A percentile compares a stretch with the other conserved stretches of the same genome.
Conservation (phyloP, 2,888 invertebrate genomes). For the Sycophila texana region DNA sequence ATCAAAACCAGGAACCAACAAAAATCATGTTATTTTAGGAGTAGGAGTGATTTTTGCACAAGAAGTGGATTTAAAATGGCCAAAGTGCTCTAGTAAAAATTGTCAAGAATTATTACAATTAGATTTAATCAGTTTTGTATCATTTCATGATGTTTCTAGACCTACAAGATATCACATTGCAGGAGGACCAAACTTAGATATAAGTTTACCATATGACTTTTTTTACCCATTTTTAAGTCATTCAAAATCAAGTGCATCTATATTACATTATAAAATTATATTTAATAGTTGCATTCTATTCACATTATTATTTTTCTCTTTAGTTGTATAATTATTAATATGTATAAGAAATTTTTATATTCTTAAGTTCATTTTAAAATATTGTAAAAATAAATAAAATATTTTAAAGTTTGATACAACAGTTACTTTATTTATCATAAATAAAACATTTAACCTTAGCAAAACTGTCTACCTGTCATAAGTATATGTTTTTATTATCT, state of each 20-base stretch:
- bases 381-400: constrained; percentile 36
- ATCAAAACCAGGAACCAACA: constrained; percentile 64
- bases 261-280: constrained; percentile 1
- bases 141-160: constrained; percentile 76
- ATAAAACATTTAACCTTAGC: constrained; percentile 41
- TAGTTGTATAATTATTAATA: background rate
- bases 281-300: constrained; percentile 19
- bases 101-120: constrained; percentile 64
- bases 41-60: constrained; percentile 67
- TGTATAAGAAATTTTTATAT: background rate
- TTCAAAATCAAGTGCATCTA: constrained; percentile 49
- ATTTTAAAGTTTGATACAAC: constrained; percentile 33
- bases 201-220: constrained; percentile 84
- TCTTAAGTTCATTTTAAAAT: constrained; percentile 1
- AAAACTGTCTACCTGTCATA: constrained; percentile 32
- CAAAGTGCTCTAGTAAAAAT: constrained; percentile 64
- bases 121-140: constrained; percentile 67
- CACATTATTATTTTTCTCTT: background rate
- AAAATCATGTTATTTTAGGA: constrained; percentile 68
- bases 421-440: constrained; percentile 42
- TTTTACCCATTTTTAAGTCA: constrained; percentile 82
- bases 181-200: constrained; percentile 81
- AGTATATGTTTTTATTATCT: constrained; percentile 18
- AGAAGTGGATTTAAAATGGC: constrained; percentile 65
- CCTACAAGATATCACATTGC: constrained; percentile 77